Conservation (phyloP, 2,888 invertebrate species). For the Thera britannica region DNA sequence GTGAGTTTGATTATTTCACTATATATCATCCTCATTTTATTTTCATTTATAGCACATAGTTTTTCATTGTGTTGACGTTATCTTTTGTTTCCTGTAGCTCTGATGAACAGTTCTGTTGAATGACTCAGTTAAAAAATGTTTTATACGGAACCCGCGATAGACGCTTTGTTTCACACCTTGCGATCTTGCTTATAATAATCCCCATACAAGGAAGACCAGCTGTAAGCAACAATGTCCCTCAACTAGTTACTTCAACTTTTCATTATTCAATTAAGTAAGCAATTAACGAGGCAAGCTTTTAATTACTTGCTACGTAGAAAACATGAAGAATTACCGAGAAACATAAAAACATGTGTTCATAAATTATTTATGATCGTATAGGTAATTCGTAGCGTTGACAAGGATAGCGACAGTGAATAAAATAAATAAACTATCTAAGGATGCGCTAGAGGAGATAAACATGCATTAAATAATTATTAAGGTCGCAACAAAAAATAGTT, state of each 20-base stretch:
- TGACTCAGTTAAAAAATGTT: no score
- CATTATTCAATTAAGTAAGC: slow-evolving; percentile 35
- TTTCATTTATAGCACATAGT: no score
- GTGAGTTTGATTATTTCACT: no score
- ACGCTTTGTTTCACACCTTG: no score
- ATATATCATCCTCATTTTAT: no score
- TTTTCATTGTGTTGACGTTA: no score
- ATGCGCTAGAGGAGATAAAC: slow-evolving; percentile 63
- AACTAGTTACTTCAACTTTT: slow-evolving; percentile 29
- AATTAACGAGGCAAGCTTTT: slow-evolving; percentile 37
- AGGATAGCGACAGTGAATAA: slow-evolving; percentile 53
- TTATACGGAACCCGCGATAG: no score
- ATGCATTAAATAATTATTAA: slow-evolving; percentile 77
- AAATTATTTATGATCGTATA: slow-evolving; percentile 13
- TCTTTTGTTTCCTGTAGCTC: no score
- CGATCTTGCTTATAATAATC: slow-evolving; percentile 4
- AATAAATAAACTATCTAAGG: slow-evolving; percentile 67
- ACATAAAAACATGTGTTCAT: slow-evolving; percentile 17
- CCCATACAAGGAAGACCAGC: slow-evolving; percentile 23
- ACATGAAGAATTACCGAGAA: slow-evolving; percentile 35
- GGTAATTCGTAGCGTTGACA: slow-evolving; percentile 8
- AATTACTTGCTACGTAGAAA: slow-evolving; percentile 35
- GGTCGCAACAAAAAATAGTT: slow-evolving; percentile 69
- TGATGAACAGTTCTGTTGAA: no score
- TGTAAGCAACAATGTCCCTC: slow-evolving; percentile 17